Evolutionary conservation across 1,140 invertebrate species (phyloP), one percentile per base, ranked within the genome.

Genomic region (Plectus sambesii): DNA sequence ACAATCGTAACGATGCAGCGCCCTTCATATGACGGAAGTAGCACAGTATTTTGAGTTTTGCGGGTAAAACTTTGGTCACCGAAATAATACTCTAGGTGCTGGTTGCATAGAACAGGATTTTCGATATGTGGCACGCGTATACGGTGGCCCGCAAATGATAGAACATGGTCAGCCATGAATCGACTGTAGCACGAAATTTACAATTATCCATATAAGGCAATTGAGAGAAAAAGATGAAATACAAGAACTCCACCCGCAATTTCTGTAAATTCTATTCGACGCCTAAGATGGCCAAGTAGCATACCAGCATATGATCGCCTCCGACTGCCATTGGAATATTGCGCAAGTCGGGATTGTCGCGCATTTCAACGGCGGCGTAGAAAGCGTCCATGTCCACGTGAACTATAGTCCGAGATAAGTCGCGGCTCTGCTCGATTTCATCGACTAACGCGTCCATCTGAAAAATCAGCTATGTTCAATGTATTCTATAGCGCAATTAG

Each of bases 341-440:
- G 50, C 69, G 64, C 6, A 82, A 64, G 17, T 49, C 41, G 4
- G 79, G 79, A 58, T 78, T 64, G 50, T 81, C 78, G 51, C 73
- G 62, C 70, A 80, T 80, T 64, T 82, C 80, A 2, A 82, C 80
- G 26, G 78, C 75, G 43, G 78, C 80, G 68, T 75, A 81, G 61
- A 79, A 81, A 8, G 76, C 76, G 68, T 81, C 80, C 78, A 81
- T 79, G 62, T 81, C 80, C 39, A 81, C 70, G 56, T 81, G 79
- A 5, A 81, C 76, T 55, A 79, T 76, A 8, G 70, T 73, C n/a
- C 68, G 68, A 46, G 53, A 69, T 5, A 79, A 59, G 62, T 78
- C 73, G 49, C 73, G 47, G 3, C 19, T 12, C 12, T 38, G 1
- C 42, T 58, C 54, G 26, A 57, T 33, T n/a, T 27, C 20, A 8